These are phyloP conservation scores for Aricia agestis DNA, from an alignment of 1,140 invertebrate species.

Conservation along the genomic window DNA sequence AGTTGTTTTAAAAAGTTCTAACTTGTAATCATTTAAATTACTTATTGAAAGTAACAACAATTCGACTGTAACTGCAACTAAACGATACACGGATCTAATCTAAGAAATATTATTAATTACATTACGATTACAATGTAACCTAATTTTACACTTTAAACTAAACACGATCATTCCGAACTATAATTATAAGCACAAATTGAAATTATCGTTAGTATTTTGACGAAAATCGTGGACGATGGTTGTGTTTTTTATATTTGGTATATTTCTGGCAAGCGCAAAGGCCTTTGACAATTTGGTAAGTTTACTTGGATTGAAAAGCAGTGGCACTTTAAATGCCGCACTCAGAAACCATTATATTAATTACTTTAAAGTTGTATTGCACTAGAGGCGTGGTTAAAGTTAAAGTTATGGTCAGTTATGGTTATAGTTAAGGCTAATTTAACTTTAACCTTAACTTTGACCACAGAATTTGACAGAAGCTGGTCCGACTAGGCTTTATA, in stretches of 20 bases:
- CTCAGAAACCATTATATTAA: no score
- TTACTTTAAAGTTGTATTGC: no score
- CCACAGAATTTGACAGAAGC: no score
- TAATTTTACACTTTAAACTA: background rate
- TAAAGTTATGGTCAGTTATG: no score
- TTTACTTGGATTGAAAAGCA: no score
- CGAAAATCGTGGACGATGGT: background rate
- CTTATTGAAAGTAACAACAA: background rate
- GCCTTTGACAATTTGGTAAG: background rate
- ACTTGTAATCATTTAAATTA: no score
- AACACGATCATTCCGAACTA: background rate
- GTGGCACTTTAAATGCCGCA: no score
- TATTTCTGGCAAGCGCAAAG: background rate
- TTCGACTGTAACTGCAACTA: background rate
- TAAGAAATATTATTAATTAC: background rate
- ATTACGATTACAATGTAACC: background rate
- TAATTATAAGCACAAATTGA: background rate
- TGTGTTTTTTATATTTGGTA: constrained; percentile 4
- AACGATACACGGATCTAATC: background rate
- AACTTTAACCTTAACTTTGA: no score
- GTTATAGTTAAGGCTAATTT: no score
- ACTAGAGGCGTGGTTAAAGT: no score
- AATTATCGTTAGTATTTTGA: background rate
- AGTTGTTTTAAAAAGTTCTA: no score
- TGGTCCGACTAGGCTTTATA: no score